Evolutionary conservation across 2,113 vertebrate species (phyloP), one percentile per base, ranked within the genome.

Genomic region (Atrichornis clamosus): DNA sequence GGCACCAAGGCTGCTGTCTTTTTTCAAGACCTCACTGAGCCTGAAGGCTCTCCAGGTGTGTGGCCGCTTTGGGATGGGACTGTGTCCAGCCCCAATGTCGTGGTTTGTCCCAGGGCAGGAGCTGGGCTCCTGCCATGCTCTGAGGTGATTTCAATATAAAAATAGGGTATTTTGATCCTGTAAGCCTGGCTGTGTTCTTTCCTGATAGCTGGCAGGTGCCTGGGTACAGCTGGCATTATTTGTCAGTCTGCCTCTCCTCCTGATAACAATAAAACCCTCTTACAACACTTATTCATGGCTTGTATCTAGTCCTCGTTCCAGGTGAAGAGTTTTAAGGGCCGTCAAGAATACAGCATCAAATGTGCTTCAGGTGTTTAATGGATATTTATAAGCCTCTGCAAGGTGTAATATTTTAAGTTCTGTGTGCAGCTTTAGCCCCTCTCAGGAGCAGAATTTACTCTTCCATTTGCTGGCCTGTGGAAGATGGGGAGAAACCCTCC

Each of bases 241-340:
- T 63, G 33, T 67, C 79, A 19, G 9, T 58, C 67, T 46, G 0
- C 21, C 33, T 32, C 39, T 89, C 78, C 64, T 84, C 33, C 64
- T 41, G 39, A 11, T 69, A 81, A 30, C 6, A 11, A 21, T 60
- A 35, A 76, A 89, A 33, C 21, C 58, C 68, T 79, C 81, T 63
- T 28, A 18, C 27, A 55, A 9, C 53, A 5, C 68, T 85, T 50
- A 33, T 0, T 73, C 41, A 2, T 65, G 84, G 80, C 73, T 62
- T 88, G 52, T 35, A 72, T 82, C 87, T 95, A 20, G 81, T 90
- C 37, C 47, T 93, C 14, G 76, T 89, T 96, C 68, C 83, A 72
- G 62, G 64, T 76, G 82, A 59, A 24, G 74, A 27, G 69, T 55
- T 96, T 80, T 76, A 77, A 87, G 69, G 42, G 55, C 84, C 0